Evolutionary conservation across 1,140 invertebrate species (phyloP).

Genomic region (Drosophila ogumai): DNA sequence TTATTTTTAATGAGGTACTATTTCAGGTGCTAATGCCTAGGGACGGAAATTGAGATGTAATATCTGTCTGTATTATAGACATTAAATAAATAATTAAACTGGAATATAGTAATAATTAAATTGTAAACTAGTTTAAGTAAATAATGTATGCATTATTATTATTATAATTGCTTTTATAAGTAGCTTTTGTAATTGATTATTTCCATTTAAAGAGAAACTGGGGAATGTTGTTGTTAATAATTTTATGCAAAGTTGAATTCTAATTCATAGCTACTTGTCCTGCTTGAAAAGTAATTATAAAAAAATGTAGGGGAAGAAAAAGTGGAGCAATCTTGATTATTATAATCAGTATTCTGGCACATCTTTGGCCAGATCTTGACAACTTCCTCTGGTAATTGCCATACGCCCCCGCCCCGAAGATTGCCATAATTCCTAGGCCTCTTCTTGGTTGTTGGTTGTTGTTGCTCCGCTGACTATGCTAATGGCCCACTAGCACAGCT

Average conservation of each 20-base stretch:
- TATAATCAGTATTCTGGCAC: constrained; percentile 12
- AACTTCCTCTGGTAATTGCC: constrained; percentile 43
- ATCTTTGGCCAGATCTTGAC: constrained; percentile 28
- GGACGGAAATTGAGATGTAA: not conserved
- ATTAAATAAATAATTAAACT: not conserved
- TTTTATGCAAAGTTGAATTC: constrained; percentile 3
- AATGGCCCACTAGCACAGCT: constrained; percentile 51
- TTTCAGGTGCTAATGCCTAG: constrained; percentile 2
- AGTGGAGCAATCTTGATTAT: constrained; percentile 34
- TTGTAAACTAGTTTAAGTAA: constrained; percentile 1
- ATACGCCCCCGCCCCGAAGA: constrained; percentile 13
- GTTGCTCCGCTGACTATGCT: constrained; percentile 63
- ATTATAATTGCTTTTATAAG: not conserved
- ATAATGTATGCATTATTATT: not conserved
- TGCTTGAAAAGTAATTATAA: constrained; percentile 21
- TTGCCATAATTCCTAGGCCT: constrained; percentile 36
- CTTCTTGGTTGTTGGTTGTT: constrained; percentile 23
- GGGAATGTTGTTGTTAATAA: not conserved
- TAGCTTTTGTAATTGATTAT: not conserved
- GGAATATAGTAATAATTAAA: not conserved
- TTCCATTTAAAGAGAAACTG: constrained; percentile 3
- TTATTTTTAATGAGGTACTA: constrained; percentile 28
- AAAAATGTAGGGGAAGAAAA: constrained; percentile 11
- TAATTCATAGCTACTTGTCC: not conserved
- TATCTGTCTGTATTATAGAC: not conserved